phyloP scores from a whole-genome alignment of 1,140 invertebrate species.

The Chrysomallon squamiferum region DNA sequence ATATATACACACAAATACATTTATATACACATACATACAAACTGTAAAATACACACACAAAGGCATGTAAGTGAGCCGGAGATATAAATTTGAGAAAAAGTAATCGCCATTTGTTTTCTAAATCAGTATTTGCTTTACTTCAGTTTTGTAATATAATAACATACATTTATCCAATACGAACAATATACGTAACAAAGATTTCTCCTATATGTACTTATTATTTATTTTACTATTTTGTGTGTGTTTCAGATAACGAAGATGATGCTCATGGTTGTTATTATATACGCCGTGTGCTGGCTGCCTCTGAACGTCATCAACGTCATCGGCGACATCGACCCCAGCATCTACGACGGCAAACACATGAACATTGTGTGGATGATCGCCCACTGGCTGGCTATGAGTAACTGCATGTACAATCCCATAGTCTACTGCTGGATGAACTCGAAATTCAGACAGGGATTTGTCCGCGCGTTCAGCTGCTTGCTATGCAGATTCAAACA shows the following conservation, averaged over 20 bases:
- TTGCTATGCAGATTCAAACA: slow-evolving; percentile 34
- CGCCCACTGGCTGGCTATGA: slow-evolving; percentile 86
- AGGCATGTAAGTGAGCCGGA: too few species aligned
- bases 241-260: slow-evolving; percentile 88
- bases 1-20: too few species aligned
- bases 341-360: slow-evolving; percentile 64
- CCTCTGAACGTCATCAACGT: slow-evolving; percentile 76
- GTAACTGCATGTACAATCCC: slow-evolving; percentile 89
- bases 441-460: slow-evolving; percentile 73
- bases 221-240: slow-evolving; percentile 17
- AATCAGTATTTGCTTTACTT: too few species aligned
- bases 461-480: slow-evolving; percentile 39
- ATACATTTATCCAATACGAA: too few species aligned
- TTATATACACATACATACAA: too few species aligned
- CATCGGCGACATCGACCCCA: slow-evolving; percentile 57
- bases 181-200: too few species aligned
- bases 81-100: too few species aligned
- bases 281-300: slow-evolving; percentile 86
- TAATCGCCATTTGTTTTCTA: too few species aligned
- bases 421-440: slow-evolving; percentile 94
- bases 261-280: slow-evolving; percentile 86
- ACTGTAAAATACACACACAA: too few species aligned
- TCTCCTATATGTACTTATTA: too few species aligned
- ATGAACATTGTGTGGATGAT: slow-evolving; percentile 53
- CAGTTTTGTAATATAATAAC: too few species aligned